Evolutionary conservation across 2,113 vertebrate species (phyloP).

Genomic region (Scopus umbretta): DNA sequence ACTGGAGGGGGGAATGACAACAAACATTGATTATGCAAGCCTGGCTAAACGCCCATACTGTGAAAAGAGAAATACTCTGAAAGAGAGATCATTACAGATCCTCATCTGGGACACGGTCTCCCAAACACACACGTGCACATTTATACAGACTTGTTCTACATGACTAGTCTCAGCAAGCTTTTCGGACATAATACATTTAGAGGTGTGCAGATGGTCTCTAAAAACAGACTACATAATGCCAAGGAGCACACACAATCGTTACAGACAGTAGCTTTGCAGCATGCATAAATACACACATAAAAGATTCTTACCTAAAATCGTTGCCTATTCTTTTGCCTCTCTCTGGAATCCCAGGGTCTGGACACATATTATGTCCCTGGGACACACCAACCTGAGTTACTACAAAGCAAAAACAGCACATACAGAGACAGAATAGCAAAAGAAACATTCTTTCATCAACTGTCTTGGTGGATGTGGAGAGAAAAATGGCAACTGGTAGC

Average conservation of each 20-base stretch:
- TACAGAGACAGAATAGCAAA: conserved; percentile 72
- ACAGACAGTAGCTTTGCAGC: neutral
- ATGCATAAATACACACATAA: neutral
- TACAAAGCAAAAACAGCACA: conserved; percentile 82
- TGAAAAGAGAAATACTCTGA: neutral
- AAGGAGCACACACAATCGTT: neutral
- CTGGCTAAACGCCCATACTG: neutral
- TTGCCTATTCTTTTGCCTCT: conserved; percentile 97
- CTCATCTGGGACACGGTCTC: neutral
- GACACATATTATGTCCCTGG: conserved; percentile 99
- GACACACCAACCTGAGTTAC: conserved; percentile 99
- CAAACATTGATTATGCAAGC: neutral
- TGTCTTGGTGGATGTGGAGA: conserved; percentile 55
- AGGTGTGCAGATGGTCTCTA: neutral
- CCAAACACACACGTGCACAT: neutral
- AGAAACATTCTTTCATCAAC: conserved; percentile 21
- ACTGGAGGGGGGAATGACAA: neutral
- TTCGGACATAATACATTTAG: neutral
- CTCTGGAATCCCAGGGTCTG: conserved; percentile 96
- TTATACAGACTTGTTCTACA: neutral
- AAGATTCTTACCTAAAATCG: conserved; percentile 89
- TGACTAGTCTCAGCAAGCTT: neutral
- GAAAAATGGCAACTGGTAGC: conserved; percentile 42
- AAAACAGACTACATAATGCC: neutral
- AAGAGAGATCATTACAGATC: too few species aligned